Evolutionary conservation across 2,888 invertebrate species (phyloP), one percentile per base, ranked within the genome.

Genomic region (Cryptus viduatorius): DNA sequence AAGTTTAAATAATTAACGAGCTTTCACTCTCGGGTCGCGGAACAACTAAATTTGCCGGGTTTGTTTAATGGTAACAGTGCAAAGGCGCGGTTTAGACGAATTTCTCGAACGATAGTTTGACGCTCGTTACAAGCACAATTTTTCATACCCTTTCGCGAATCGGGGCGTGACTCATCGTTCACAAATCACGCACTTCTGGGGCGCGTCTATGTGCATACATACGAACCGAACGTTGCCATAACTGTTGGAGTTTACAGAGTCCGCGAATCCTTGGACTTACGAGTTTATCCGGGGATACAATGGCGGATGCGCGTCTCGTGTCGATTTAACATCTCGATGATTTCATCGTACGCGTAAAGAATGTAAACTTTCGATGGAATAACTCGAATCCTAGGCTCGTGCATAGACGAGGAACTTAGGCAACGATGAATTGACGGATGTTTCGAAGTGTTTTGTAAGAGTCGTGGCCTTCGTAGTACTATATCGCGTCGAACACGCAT

Each of bases 261-360:
- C 50, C 46, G 19, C 24, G 65, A 82, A 78, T 59, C 69, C 78
- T 68, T 76, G 78, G 65, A 64, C 56, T 53, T 50, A 67, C 48
- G 12, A 19, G 76, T 72, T 19, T 59, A 12, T 1, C 44, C 46
- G 12, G 24, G 61, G 64, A 64, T 19, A 68, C 48, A 72, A 73
- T 48, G 64, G 50, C 79, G 79, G 73, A 68, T 83, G 12, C 65
- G 44, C 65, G 29, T 46, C 61, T 59, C 46, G 37, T 16, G 53
- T 37, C 37, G 46, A 19, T 44, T 46, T 29, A 65, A 29, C 48
- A 64, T 64, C 42, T 16, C 76, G 65, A 72, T 87, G 86, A 87
- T 83, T 71, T 86, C 84, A 87, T 78, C 76, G 69, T 19, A 44
- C 82, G 84, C 85, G 83, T 69, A 53, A 83, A 61, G 84, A 86